Conservation (phyloP, 2,113 vertebrate genomes). For the Cochlearius cochlearius region DNA sequence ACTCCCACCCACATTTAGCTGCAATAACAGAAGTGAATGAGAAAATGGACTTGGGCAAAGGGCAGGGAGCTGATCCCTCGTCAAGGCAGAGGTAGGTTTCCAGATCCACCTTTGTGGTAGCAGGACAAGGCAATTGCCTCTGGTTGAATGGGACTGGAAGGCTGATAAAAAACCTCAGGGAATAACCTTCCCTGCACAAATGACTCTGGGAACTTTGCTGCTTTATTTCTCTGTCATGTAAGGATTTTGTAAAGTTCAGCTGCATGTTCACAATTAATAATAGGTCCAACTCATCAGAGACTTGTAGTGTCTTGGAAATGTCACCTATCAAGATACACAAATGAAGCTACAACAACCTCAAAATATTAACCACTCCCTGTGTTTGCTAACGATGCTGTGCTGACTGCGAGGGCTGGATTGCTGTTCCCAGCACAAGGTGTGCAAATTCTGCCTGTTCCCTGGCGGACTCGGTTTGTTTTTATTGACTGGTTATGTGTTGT, state of each 20-base stretch:
- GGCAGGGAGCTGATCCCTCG: not conserved
- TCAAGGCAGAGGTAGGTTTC: not conserved
- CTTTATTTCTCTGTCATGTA: not conserved
- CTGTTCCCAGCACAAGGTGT: not conserved
- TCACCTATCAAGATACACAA: not conserved
- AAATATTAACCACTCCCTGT: slow-evolving; percentile 8
- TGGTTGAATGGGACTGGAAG: not conserved
- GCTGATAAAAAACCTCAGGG: not conserved
- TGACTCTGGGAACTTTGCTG: not conserved
- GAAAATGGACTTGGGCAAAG: not conserved
- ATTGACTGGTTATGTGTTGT: not conserved
- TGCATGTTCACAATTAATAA: not conserved
- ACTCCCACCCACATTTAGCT: not conserved
- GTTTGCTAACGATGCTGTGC: not conserved
- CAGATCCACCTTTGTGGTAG: not conserved
- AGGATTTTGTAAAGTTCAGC: slow-evolving; percentile 4
- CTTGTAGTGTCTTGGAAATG: not conserved
- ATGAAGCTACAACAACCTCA: not conserved
- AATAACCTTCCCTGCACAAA: not conserved
- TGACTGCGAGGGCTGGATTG: not conserved
- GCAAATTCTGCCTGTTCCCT: not conserved
- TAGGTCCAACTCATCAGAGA: not conserved
- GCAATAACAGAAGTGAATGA: not conserved
- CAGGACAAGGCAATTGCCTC: not conserved
- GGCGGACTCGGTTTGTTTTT: not conserved